These are phyloP conservation scores for Chamaetylas fuelleborni DNA, from an alignment of 2,113 vertebrate species.

Conservation along the genomic window DNA sequence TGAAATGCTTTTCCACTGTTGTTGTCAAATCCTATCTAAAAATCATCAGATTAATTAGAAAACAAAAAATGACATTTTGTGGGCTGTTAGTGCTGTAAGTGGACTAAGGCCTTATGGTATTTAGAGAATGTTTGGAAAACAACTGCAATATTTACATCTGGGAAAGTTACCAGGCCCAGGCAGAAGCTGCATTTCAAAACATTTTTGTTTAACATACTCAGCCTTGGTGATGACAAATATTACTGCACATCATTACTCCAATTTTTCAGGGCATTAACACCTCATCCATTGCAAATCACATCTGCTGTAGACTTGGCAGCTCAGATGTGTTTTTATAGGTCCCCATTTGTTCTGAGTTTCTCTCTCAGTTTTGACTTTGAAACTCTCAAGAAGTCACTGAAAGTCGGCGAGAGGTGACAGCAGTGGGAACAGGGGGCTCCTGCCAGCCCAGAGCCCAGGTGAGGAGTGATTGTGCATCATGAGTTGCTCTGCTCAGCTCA, in stretches of 20 bases:
- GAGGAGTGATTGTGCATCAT: not conserved
- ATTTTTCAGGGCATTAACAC: constrained; percentile 41
- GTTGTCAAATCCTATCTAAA: constrained; percentile 46
- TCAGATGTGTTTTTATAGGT: not conserved
- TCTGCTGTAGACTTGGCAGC: constrained; percentile 1
- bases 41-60: constrained; percentile 61
- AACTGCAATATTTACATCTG: constrained; percentile 36
- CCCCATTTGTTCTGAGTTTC: not conserved
- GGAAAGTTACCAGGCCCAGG: not conserved
- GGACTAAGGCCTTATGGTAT: constrained; percentile 50
- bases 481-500: not conserved
- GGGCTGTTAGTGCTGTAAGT: constrained; percentile 47
- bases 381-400: not conserved
- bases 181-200: constrained; percentile 26
- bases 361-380: constrained; percentile 7
- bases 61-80: constrained; percentile 65
- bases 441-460: not conserved
- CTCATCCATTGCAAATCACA: constrained; percentile 24
- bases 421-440: not conserved
- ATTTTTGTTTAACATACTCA: constrained; percentile 25
- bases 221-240: constrained; percentile 33
- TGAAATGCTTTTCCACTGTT: not conserved
- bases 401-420: not conserved
- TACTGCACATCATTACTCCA: constrained; percentile 38
- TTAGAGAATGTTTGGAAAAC: constrained; percentile 51